phyloP scores from a whole-genome alignment of 2,797 vertebrate genomes.

The Anas georgica region DNA sequence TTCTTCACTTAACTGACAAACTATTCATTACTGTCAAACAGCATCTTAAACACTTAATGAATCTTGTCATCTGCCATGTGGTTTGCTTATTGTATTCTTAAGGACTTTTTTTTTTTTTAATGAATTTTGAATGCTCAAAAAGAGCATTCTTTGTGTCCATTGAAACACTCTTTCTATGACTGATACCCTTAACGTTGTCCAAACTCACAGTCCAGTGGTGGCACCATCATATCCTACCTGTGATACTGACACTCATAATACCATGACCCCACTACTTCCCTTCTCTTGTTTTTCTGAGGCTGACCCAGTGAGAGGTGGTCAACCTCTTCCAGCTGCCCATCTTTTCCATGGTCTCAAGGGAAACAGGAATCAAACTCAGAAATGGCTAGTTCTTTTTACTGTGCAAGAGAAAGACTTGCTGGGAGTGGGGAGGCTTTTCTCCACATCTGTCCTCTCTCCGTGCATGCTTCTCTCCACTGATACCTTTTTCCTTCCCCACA shows the following conservation, averaged over 20 bases:
- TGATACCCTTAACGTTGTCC: neutral
- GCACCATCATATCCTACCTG: neutral
- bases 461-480: neutral
- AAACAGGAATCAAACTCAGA: neutral
- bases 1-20: neutral
- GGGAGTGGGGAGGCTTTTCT: neutral
- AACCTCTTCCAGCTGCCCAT: neutral
- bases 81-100: neutral
- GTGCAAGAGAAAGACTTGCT: neutral
- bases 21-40: neutral
- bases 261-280: neutral
- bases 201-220: neutral
- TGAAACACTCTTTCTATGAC: rapidly evolving
- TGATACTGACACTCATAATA: neutral
- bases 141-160: neutral
- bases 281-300: neutral
- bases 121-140: neutral
- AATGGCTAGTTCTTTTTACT: neutral
- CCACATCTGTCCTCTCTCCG: neutral
- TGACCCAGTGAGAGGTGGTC: neutral
- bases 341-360: neutral
- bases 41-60: slow-evolving; percentile 7
- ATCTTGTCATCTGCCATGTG: neutral
- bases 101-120: neutral
- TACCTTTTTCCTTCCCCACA: neutral